Percentiles rank a stretch among this genome's conserved stretches.
phyloP scores from a whole-genome alignment of 1,140 invertebrate genomes.

The Halictus rubicundus region DNA sequence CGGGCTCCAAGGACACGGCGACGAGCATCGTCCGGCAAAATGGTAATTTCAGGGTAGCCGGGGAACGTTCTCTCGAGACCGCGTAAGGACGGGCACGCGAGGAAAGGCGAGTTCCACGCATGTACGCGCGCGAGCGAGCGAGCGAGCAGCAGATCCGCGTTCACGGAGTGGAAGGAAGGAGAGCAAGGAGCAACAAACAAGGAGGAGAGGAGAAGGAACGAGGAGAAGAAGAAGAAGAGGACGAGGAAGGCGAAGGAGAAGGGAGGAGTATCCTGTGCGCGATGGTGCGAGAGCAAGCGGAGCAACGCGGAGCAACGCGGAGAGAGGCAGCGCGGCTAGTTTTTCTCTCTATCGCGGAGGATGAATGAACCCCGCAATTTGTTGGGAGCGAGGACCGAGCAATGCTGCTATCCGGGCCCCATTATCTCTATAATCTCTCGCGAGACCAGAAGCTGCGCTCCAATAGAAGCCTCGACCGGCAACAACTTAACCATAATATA shows the following conservation, averaged over 20 bases:
- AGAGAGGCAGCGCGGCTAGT: slow-evolving; percentile 74
- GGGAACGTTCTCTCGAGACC: slow-evolving; percentile 12
- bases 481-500: slow-evolving; percentile 72
- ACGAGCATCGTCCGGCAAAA: background rate
- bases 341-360: slow-evolving; percentile 76
- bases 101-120: slow-evolving; percentile 44
- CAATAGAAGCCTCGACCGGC: slow-evolving; percentile 66
- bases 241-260: background rate
- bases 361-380: slow-evolving; percentile 81
- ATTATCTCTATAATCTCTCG: slow-evolving; percentile 78
- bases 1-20: background rate
- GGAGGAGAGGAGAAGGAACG: background rate
- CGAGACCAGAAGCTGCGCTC: slow-evolving; percentile 71
- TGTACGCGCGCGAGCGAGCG: background rate
- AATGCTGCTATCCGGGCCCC: slow-evolving; percentile 63
- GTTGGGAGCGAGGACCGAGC: slow-evolving; percentile 76
- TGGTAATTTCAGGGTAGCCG: slow-evolving; percentile 1
- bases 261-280: slow-evolving; percentile 24
- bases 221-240: background rate
- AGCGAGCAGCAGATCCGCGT: background rate
- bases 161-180: background rate
- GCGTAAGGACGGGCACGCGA: slow-evolving; percentile 47
- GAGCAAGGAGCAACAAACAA: background rate
- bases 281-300: background rate
- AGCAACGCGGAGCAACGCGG: slow-evolving; percentile 8